These are phyloP conservation scores for Miichthys miiuy DNA, from an alignment of 2,797 vertebrate genomes.

Conservation along the genomic window DNA sequence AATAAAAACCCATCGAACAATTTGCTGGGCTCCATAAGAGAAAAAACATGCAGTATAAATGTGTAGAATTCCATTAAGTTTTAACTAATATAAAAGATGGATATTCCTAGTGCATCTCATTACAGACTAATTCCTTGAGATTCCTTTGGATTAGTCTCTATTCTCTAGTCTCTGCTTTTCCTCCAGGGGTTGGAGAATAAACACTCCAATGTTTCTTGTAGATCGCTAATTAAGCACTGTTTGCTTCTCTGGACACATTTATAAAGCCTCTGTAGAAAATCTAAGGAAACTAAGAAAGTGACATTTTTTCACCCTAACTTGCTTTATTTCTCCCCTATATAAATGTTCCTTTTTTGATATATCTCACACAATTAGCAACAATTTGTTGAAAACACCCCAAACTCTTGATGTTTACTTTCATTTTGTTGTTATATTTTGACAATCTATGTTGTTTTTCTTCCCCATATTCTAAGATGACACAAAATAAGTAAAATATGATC, in stretches of 20 bases:
- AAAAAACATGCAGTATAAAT: neutral
- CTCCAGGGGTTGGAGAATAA: slow-evolving; percentile 18
- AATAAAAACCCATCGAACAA: no score
- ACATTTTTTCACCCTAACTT: neutral
- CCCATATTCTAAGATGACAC: neutral
- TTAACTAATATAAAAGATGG: neutral
- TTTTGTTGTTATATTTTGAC: neutral
- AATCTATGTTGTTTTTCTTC: neutral
- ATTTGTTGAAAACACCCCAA: neutral
- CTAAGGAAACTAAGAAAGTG: neutral
- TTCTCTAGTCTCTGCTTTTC: slow-evolving; percentile 13
- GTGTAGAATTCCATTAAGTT: neutral
- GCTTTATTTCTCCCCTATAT: neutral
- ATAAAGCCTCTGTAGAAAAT: neutral
- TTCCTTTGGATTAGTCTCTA: slow-evolving; percentile 15
- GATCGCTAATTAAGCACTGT: slow-evolving; percentile 45
- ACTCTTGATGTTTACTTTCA: neutral
- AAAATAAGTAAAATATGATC: neutral
- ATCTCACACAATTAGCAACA: neutral
- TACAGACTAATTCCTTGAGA: slow-evolving; percentile 22
- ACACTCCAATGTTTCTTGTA: slow-evolving; percentile 7
- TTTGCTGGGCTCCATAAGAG: neutral
- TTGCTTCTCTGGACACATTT: neutral
- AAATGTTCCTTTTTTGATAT: neutral
- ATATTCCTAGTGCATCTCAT: slow-evolving; percentile 31